These are phyloP conservation scores for Drosophila setifemur DNA, from an alignment of 1,140 invertebrate genomes.

Conservation along the genomic window DNA sequence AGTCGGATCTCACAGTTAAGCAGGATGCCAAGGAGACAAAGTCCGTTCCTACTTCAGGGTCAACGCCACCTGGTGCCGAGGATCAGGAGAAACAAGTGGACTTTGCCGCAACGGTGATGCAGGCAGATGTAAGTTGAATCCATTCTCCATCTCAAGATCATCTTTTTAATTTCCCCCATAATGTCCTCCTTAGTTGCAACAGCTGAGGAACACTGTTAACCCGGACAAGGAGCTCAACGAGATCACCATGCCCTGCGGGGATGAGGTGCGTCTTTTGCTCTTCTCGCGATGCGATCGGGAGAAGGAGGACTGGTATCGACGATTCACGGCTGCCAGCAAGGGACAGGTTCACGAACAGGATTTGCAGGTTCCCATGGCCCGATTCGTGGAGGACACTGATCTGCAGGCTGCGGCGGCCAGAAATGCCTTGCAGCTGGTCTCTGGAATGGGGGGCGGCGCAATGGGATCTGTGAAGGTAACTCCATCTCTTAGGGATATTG, in stretches of 20 bases:
- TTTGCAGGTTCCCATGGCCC: slow-evolving; percentile 60
- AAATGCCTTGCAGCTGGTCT: slow-evolving; percentile 45
- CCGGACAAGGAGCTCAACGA: slow-evolving; percentile 69
- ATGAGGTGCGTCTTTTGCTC: slow-evolving; percentile 84
- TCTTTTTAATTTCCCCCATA: not conserved
- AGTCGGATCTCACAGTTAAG: slow-evolving; percentile 1
- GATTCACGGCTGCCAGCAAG: slow-evolving; percentile 69
- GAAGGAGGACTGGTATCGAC: slow-evolving; percentile 92
- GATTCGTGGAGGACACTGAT: slow-evolving; percentile 68
- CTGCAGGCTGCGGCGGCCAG: slow-evolving; percentile 63
- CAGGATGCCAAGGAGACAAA: slow-evolving; percentile 15
- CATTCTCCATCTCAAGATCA: not conserved
- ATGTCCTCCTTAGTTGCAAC: slow-evolving; percentile 47
- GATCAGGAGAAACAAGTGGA: slow-evolving; percentile 52
- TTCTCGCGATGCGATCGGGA: slow-evolving; percentile 93
- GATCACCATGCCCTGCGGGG: slow-evolving; percentile 68
- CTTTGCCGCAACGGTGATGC: slow-evolving; percentile 61
- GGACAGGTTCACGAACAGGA: slow-evolving; percentile 71
- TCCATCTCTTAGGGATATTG: not conserved
- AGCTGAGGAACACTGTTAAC: slow-evolving; percentile 53
- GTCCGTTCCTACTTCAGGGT: not conserved
- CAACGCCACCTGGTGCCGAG: slow-evolving; percentile 31
- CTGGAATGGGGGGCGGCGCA: slow-evolving; percentile 17
- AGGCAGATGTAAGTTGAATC: slow-evolving; percentile 69
- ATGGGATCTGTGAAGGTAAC: slow-evolving; percentile 1